Percentiles rank a stretch among this genome's conserved stretches.
phyloP scores from a whole-genome alignment of 2,113 vertebrate species.

The Spea bombifrons region DNA sequence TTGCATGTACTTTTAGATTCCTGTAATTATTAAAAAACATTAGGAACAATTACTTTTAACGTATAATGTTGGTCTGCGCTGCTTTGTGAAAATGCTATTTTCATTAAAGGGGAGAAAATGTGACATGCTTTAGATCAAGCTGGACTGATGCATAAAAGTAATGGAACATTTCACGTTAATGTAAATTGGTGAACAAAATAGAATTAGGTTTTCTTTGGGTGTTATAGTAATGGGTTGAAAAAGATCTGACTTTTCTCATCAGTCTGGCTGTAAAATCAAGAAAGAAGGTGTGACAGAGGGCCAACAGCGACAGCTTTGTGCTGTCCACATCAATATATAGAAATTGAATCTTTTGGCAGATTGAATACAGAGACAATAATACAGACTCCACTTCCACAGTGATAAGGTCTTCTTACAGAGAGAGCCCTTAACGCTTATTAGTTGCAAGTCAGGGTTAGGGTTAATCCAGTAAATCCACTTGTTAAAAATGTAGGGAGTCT shows the following conservation, averaged over 20 bases:
- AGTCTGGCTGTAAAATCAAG: conserved; percentile 42
- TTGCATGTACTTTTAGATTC: neutral
- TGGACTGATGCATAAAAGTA: conserved; percentile 32
- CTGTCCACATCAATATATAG: conserved; percentile 41
- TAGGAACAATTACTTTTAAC: neutral
- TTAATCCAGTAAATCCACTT: no score
- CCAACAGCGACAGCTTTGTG: conserved; percentile 29
- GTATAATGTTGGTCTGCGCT: neutral
- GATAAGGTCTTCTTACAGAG: neutral
- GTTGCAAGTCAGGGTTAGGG: neutral
- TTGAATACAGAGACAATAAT: conserved; percentile 11
- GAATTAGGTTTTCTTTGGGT: conserved; percentile 36
- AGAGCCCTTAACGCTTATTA: neutral
- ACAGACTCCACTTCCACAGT: neutral
- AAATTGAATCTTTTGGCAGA: conserved; percentile 22
- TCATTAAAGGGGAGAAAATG: conserved; percentile 15
- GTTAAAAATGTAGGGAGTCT: no score
- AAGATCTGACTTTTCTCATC: conserved; percentile 32
- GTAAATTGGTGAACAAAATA: conserved; percentile 38
- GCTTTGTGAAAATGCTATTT: neutral
- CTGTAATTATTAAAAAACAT: neutral
- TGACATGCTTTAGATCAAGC: conserved; percentile 12
- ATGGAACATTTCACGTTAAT: conserved; percentile 29
- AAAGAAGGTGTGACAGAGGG: conserved; percentile 34
- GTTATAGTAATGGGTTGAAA: conserved; percentile 26